Base-by-base conservation (phyloP, 2,113 vertebrate genomes). In the Arvicanthis niloticus region DNA sequence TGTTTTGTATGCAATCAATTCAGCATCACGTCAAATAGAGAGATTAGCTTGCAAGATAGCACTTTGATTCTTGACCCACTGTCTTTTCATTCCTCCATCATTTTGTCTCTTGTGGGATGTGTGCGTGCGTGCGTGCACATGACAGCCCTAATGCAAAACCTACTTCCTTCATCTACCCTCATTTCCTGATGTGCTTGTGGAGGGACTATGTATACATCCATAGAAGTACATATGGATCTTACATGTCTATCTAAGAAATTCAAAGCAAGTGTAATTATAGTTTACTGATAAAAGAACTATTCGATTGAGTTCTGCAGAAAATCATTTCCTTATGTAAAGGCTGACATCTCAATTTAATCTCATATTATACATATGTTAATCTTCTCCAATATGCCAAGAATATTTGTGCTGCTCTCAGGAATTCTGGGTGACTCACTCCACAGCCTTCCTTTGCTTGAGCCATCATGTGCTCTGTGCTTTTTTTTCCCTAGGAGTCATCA, bases 401-500 rank as follows among this genome's bases (percentile, higher is more conserved):
- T 45, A 10, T 48, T 73, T 77, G 42, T 3, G 5, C 11, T 53
- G 16, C 75, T 34, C 11, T 92, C 29, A 40, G 82, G 88, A 86
- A 62, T 72, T 31, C n/a, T 13, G 48, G 21, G 17, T 58, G 60
- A 4, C 5, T 94, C 42, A 67, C 45, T 62, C 19, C 48, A 56
- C 12, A 21, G 40, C 58, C 51, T 72, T 4, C 0, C 3, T 45
- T 67, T 42, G 42, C 73, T 48, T 17, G 45, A 68, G 29, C 80
- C 51, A 42, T 96, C 76, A 78, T 92, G 11, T 91, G 37, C 58
- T 98, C 96, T 92, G 75, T 96, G 7, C 92, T 96, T 82, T 96
- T 90, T 93, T n/a, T 89, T 92, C 94, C 94, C 1, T 96, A 99
- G 99, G 99, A 21, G 97, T 99, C 95, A 99, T 99, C 98, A 99